Evolutionary conservation across 2,888 invertebrate genomes (phyloP).

Genomic region (Nomada goodeniana): DNA sequence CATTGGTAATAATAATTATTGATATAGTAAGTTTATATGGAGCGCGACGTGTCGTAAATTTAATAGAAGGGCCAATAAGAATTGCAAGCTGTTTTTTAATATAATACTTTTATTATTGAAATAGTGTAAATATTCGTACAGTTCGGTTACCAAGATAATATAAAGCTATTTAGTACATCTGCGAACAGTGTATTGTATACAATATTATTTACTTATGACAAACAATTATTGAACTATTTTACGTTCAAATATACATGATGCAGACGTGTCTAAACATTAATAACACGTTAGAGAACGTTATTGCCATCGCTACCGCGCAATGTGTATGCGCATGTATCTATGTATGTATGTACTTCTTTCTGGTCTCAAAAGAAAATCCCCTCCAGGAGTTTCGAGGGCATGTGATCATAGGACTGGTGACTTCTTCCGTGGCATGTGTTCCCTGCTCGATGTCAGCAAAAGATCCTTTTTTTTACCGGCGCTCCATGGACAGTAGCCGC

Average conservation of each 20-base stretch:
- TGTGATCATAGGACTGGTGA: conserved; percentile 46
- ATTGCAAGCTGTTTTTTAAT: too few relatives aligned
- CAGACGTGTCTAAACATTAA: too few relatives aligned
- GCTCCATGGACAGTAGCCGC: conserved; percentile 62
- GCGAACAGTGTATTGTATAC: too few relatives aligned
- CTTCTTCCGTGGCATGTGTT: conserved; percentile 65
- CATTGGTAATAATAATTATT: too few relatives aligned
- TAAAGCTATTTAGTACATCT: too few relatives aligned
- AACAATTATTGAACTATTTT: not conserved
- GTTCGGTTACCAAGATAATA: too few relatives aligned
- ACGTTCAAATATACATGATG: not conserved
- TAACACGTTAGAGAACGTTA: conserved; percentile 1
- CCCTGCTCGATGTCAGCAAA: conserved; percentile 47
- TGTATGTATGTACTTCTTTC: conserved; percentile 7
- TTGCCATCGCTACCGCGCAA: conserved; percentile 31
- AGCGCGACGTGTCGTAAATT: too few relatives aligned
- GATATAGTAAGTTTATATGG: too few relatives aligned
- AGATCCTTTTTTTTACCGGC: conserved; percentile 63
- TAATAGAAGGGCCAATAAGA: too few relatives aligned
- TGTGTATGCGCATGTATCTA: not conserved
- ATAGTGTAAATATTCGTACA: too few relatives aligned
- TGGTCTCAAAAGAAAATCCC: conserved; percentile 23
- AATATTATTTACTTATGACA: too few relatives aligned
- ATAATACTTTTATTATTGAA: too few relatives aligned
- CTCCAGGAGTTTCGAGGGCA: conserved; percentile 34